A percentile compares a stretch with the other conserved stretches of the same genome.
Evolutionary conservation across 1,140 invertebrate genomes (phyloP).

Genomic region (Heterodera schachtii): DNA sequence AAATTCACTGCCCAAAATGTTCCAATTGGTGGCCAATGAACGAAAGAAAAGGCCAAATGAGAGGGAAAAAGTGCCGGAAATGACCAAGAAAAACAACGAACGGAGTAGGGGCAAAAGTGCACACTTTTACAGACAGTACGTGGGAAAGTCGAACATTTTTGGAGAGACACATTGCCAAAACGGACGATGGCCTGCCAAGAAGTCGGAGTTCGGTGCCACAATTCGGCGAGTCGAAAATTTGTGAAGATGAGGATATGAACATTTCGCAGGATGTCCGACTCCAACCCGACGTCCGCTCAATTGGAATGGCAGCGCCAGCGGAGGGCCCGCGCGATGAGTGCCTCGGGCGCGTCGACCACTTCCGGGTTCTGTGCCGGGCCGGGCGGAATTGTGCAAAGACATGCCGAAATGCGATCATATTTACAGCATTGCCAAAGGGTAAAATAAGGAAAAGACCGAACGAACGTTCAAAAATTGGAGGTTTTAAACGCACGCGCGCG

Average conservation of each 20-base stretch:
- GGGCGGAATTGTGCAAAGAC: conserved; percentile 29
- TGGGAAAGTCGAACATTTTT: neutral
- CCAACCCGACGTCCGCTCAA: conserved; percentile 13
- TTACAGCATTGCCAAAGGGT: conserved; percentile 27
- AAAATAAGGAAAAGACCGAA: conserved; percentile 4
- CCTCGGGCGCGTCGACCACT: neutral
- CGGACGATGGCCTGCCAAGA: neutral
- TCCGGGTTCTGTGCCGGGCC: neutral
- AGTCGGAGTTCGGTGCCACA: neutral
- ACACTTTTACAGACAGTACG: conserved; percentile 1
- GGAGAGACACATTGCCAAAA: neutral
- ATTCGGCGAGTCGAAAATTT: neutral
- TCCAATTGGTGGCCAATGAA: neutral
- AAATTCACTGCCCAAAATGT: neutral
- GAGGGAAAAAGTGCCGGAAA: neutral
- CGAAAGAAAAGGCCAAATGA: neutral
- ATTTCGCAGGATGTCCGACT: conserved; percentile 15
- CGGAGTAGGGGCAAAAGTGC: neutral
- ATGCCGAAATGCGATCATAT: conserved; percentile 29
- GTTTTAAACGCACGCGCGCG: conserved; percentile 7
- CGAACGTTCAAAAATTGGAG: neutral
- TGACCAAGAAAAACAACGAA: neutral
- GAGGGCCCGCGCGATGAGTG: conserved; percentile 15
- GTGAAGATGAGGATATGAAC: too few relatives aligned
- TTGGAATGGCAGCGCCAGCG: conserved; percentile 27